Evolutionary conservation across 2,888 invertebrate species (phyloP).

Genomic region (Stenolophus ochropezus): DNA sequence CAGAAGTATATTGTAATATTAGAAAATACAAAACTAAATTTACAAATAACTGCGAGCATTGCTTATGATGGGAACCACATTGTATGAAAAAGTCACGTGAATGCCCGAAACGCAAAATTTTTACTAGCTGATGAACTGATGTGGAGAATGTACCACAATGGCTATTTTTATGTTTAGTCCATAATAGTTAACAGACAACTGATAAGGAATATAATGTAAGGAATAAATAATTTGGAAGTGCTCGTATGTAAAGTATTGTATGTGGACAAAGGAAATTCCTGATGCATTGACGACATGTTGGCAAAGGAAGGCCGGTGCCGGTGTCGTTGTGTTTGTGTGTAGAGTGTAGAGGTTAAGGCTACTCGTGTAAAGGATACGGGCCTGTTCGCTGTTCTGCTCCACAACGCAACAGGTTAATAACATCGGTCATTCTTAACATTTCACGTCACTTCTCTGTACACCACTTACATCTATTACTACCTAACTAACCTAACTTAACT

Average conservation of each 20-base stretch:
- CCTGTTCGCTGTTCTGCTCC: slow-evolving; percentile 31
- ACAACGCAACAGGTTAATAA: slow-evolving; percentile 56
- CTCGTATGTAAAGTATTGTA: not conserved
- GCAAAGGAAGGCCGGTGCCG: not conserved
- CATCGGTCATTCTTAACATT: slow-evolving; percentile 55
- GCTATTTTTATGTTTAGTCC: too few relatives aligned
- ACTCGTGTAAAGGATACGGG: slow-evolving; percentile 3
- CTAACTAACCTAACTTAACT: slow-evolving; percentile 46
- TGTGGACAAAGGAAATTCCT: not conserved
- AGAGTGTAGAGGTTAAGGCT: not conserved
- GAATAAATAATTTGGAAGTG: too few relatives aligned
- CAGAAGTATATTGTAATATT: too few relatives aligned
- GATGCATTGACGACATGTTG: not conserved
- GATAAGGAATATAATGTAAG: too few relatives aligned
- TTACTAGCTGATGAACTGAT: too few relatives aligned
- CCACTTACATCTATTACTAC: slow-evolving; percentile 30
- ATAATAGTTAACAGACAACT: too few relatives aligned
- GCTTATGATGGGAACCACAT: too few relatives aligned
- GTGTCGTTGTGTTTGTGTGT: not conserved
- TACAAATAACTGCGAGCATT: too few relatives aligned
- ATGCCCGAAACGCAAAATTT: too few relatives aligned
- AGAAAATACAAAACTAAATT: too few relatives aligned
- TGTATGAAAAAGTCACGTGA: too few relatives aligned
- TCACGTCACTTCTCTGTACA: slow-evolving; percentile 37
- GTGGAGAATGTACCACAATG: too few relatives aligned